Evolutionary conservation across 2,888 invertebrate species (phyloP).

Genomic region (Hipparchia sbordonii): DNA sequence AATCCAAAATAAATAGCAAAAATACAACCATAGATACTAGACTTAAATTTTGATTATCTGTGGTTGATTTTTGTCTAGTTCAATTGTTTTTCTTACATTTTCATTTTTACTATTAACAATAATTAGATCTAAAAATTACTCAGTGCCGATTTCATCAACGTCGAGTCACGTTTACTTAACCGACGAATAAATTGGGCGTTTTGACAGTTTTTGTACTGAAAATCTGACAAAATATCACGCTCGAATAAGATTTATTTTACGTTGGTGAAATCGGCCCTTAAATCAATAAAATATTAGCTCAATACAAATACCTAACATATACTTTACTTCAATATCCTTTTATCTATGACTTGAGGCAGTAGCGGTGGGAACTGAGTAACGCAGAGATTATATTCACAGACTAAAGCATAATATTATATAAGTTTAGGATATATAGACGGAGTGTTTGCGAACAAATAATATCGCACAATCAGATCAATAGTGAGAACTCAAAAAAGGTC

Average conservation of each 20-base stretch:
- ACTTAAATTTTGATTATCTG: background rate
- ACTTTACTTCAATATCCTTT: background rate
- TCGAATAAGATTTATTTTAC: no score
- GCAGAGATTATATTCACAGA: background rate
- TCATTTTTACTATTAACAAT: no score
- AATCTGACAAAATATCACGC: no score
- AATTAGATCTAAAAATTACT: background rate
- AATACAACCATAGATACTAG: background rate
- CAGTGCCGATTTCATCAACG: no score
- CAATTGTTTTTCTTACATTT: no score
- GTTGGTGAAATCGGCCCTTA: background rate
- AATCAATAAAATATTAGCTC: slow-evolving; percentile 3
- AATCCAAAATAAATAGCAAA: background rate
- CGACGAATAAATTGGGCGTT: no score
- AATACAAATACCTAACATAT: no score
- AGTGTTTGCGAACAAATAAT: background rate
- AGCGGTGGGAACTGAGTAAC: slow-evolving; percentile 27
- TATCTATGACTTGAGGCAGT: slow-evolving; percentile 11
- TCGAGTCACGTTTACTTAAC: no score
- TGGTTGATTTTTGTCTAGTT: background rate
- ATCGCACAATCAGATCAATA: no score
- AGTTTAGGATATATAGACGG: background rate
- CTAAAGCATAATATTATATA: background rate
- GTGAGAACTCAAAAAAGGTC: no score
- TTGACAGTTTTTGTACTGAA: no score